Base-by-base conservation (phyloP, 2,888 invertebrate genomes). In the Galeopsomyia nigrocyanea region DNA sequence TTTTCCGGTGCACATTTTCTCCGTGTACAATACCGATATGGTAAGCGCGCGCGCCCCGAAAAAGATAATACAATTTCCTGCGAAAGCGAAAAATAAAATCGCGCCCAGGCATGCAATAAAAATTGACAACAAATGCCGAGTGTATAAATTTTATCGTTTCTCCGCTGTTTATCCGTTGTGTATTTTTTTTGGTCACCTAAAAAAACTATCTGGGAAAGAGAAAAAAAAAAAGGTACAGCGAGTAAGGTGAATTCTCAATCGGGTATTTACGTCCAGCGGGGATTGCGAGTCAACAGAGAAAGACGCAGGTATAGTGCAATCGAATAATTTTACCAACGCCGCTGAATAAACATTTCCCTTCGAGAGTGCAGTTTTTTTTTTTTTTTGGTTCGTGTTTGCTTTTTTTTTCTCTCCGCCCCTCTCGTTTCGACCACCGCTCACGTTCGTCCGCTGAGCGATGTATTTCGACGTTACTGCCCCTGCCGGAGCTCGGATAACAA, bases 291-390 rank as follows among this genome's bases (percentile, higher is more conserved):
- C 39, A 57, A 26, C 39, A n/a, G 3, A n/a, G 13, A 60, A 56
- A 51, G 62, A 68, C 68, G 60, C 55, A 56, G 39, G 46, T 26
- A 56, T 49, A 26, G 46, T 56, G 17, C 55, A 62, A 62, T 62
- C 47, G 47, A 57, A 63, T 69, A 69, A 69, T 63, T 62, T 69
- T 16, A 3, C 7, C 55, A 21, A 17, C 49, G 3, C n/a, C 39
- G 63, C 53, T 68, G 62, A 62, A 68, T 68, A 68, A 62, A 68
- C 56, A 62, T 68, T 62, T 56, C 10, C 31, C 6, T 60, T 39
- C 60, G 39, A 39, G 46, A 39, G 56, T 49, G 56, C 26, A 46
- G 22, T 17, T 14, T 1, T 39, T 56, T 49, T 56, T 62, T 68
- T 61, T 19, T 2, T 58, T 3, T 26, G 16, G 14, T 47, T 13